Percentiles rank a stretch among this genome's conserved stretches.
These are phyloP conservation scores for Nothura maculosa DNA, from an alignment of 2,797 vertebrate species.

Conservation along the genomic window DNA sequence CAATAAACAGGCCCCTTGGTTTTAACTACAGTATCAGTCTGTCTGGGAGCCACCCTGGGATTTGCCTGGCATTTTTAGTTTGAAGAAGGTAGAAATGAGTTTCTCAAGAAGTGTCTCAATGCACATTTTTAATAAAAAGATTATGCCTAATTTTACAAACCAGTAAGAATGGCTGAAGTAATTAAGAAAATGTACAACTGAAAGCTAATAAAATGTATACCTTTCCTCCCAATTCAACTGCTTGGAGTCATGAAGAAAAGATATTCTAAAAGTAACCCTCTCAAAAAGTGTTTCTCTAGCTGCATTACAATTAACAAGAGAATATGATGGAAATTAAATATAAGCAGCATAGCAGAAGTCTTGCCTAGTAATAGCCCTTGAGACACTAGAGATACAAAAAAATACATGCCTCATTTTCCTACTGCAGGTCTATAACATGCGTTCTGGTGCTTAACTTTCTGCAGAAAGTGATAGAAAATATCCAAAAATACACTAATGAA, in stretches of 20 bases:
- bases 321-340: neutral
- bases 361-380: neutral
- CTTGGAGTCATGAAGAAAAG: neutral
- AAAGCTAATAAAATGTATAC: neutral
- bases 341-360: neutral
- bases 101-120: neutral
- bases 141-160: neutral
- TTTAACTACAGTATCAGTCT: neutral
- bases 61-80: neutral
- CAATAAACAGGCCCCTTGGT: neutral
- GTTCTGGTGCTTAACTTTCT: neutral
- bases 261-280: neutral
- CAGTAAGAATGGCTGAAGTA: neutral
- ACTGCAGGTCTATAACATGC: neutral
- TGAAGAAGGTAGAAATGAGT: neutral
- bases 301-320: neutral
- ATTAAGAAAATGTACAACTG: neutral
- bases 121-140: neutral
- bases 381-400: neutral
- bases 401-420: neutral
- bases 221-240: neutral
- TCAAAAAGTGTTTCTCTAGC: neutral
- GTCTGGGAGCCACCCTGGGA: neutral
- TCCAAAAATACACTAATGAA: neutral
- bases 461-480: neutral